Evolutionary conservation across 2,888 invertebrate genomes (phyloP).

Genomic region (Luperina nickerlii): DNA sequence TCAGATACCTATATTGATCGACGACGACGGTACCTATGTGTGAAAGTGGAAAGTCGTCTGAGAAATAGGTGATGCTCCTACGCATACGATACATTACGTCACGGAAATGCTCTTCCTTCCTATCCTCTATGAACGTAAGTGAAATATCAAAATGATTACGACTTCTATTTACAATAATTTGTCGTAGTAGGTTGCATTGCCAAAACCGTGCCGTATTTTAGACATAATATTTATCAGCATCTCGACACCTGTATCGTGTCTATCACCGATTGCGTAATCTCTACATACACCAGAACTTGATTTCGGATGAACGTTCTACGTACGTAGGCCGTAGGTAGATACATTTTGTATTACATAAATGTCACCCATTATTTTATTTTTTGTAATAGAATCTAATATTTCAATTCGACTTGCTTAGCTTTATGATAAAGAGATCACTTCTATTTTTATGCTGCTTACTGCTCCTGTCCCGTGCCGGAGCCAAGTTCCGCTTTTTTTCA

Average conservation of each 20-base stretch:
- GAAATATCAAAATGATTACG: slow-evolving; percentile 47
- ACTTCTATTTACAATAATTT: slow-evolving; percentile 53
- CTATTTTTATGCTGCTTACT: slow-evolving; percentile 40
- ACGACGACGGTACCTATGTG: slow-evolving; percentile 1
- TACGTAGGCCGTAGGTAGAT: slow-evolving; percentile 11
- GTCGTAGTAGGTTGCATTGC: slow-evolving; percentile 59
- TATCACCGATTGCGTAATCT: slow-evolving; percentile 56
- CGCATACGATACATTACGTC: slow-evolving; percentile 24
- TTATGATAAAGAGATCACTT: slow-evolving; percentile 33
- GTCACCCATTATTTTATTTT: slow-evolving; percentile 34
- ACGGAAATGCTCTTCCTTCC: slow-evolving; percentile 58
- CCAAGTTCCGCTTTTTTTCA: slow-evolving; percentile 43
- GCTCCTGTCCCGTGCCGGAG: slow-evolving; percentile 15
- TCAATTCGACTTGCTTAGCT: slow-evolving; percentile 28
- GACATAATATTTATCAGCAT: slow-evolving; percentile 59
- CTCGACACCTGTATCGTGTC: slow-evolving; percentile 59
- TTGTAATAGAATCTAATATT: slow-evolving; percentile 22
- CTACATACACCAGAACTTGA: slow-evolving; percentile 24
- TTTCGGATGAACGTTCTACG: slow-evolving; percentile 15
- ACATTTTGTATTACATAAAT: slow-evolving; percentile 42
- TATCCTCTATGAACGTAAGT: slow-evolving; percentile 31
- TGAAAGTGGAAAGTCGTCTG: slow-evolving; percentile 54
- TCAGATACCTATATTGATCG: slow-evolving; percentile 10
- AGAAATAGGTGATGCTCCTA: slow-evolving; percentile 47
- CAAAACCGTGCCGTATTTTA: slow-evolving; percentile 57